Evolutionary conservation across 1,140 invertebrate genomes (phyloP), one percentile per base, ranked within the genome.

Genomic region (Drosophila navojoa): DNA sequence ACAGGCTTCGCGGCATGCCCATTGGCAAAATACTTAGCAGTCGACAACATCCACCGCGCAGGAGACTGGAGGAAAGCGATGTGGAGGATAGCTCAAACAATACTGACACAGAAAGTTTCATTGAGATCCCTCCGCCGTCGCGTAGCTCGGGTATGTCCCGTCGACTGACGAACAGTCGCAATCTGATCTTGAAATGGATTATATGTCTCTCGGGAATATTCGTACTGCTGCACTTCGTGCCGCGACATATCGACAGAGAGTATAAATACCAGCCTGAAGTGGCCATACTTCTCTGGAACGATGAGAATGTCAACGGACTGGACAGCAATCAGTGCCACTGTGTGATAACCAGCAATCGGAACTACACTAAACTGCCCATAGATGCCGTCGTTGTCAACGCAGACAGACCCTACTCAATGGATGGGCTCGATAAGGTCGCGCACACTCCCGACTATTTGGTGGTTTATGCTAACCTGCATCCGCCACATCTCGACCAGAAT

Each of bases 301-400:
- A 49, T 0, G 13, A 35, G 16, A 27, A 13, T 1, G 3, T 25
- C 5, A 0, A 0, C 19, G 6, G 29, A 2, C 6, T 19, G 4
- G 35, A 38, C 3, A 38, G 35, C 3, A 7, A 49, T 10, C 32
- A 64, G 25, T 67, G 62, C 19, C 6, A 13, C 29, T 71, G 69
- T 13, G 16, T 27, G 61, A 58, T 89, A 19, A 89, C 76, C 11
- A 35, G 22, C 3, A n/a, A n/a, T 3, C 55, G 50, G 2, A 32
- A 54, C 6, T 49, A 62, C 0, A 10, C n/a, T 1, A 25, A 47
- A 10, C 7, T n/a, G 4, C 16, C 38, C 0, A 63, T 74, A n/a
- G 79, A 89, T 57, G 79, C 84, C 1, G 70, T 84, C 19, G 62
- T 87, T 54, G 35, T 87, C 7, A 84, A 69, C 57, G 84, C 35